Base-by-base conservation (phyloP, 2,797 vertebrate genomes). In the Cirrhinus molitorella region DNA sequence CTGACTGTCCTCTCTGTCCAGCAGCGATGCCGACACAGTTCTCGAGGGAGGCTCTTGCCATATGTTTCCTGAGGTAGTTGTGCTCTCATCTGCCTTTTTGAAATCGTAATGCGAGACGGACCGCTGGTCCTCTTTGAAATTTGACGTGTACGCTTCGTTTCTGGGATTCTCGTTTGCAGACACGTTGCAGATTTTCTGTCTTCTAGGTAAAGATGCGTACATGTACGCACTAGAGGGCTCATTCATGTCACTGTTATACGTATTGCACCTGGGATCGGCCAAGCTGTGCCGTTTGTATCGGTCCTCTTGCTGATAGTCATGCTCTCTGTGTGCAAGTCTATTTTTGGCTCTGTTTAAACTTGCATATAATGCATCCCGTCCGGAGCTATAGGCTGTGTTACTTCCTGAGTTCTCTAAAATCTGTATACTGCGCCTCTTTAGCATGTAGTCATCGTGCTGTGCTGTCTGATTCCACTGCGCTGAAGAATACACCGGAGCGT, bases 391-490 rank as follows among this genome's bases (percentile, higher is more conserved):
- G 81, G 91, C 91, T 73, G 93, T 28, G 73, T 91, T 90, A 71
- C 91, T 93, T 76, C 91, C 92, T 8, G 91, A 91, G 68, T 96
- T 93, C 66, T 97, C 94, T 91, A 96, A 93, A 83, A 94, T 92
- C 21, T 96, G 97, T 73, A 95, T 90, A 91, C 95, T 97, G 85
- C 95, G 93, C 72, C 94, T 95, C 89, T 96, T 97, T 17, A 94
- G 83, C 13, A 94, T 85, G 78, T 90, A 90, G 40, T 97, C 96
- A n/a, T 94, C 90, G 3, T 91, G 85, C 40, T 88, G 89, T 1
- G 55, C 63, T 3, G 83, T 71, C 61, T 89, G 88, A 88, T 89
- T 93, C 92, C 94, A 93, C 21, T 94, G 92, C 83, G 90, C 88
- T 2, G 93, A 93, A 12, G 91, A 90, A 82, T 93, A 91, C 79